Conservation (phyloP, 2,888 invertebrate species). For the Caenorhabditis sp. region DNA sequence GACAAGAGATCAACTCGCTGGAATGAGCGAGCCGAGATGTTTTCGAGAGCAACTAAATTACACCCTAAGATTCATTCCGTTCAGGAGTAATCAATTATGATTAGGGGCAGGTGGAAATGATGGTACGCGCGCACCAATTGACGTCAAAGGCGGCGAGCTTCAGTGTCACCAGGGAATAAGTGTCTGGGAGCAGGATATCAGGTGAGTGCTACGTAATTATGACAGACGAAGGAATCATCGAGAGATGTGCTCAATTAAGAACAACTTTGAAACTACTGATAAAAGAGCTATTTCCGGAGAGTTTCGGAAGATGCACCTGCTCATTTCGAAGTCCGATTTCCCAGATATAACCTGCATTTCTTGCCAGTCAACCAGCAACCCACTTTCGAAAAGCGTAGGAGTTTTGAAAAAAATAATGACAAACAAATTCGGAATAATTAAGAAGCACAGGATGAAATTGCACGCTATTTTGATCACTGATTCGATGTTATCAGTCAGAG, state of each 20-base stretch:
- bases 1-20: background rate
- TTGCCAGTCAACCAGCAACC: background rate
- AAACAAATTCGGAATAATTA: no score
- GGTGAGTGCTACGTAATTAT: background rate
- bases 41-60: background rate
- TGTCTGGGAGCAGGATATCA: no score
- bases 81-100: slow-evolving; percentile 1
- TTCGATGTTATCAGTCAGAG: background rate
- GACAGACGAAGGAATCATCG: background rate
- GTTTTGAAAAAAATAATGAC: background rate
- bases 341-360: no score
- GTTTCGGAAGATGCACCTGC: background rate
- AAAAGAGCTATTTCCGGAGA: background rate
- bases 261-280: background rate
- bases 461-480: background rate
- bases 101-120: slow-evolving; percentile 18
- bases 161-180: no score
- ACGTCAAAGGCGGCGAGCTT: slow-evolving; percentile 20
- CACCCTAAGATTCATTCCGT: background rate
- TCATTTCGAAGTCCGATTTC: background rate
- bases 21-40: background rate
- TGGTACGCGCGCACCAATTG: slow-evolving; percentile 45
- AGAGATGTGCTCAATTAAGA: background rate
- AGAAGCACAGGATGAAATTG: background rate
- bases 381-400: slow-evolving; percentile 5